These are phyloP conservation scores for Toxotes chatareus DNA, from an alignment of 2,113 vertebrate species.

Conservation along the genomic window DNA sequence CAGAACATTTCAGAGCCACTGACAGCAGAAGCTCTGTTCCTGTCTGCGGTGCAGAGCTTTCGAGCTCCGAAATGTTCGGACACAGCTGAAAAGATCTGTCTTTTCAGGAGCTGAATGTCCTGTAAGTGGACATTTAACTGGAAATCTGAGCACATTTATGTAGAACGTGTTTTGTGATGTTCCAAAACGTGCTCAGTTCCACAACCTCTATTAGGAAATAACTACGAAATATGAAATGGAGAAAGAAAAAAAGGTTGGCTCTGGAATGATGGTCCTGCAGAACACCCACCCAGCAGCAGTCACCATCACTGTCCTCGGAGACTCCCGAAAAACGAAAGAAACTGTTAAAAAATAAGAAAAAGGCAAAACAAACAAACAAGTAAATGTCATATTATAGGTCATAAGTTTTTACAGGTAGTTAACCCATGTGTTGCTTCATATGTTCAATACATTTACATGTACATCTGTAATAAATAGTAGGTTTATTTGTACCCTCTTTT, in stretches of 20 bases:
- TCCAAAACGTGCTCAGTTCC: background rate
- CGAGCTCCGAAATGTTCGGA: background rate
- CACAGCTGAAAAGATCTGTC: background rate
- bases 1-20: background rate
- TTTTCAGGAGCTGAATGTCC: too few species aligned
- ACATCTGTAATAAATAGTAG: conserved; percentile 82
- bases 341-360: conserved; percentile 62
- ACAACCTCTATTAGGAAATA: conserved; percentile 3
- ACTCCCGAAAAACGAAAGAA: conserved; percentile 75
- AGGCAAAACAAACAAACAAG: conserved; percentile 66
- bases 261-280: conserved; percentile 38
- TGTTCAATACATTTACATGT: conserved; percentile 85
- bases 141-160: background rate
- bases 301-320: conserved; percentile 74
- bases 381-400: conserved; percentile 63
- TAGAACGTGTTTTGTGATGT: background rate
- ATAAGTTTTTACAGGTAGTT: conserved; percentile 80
- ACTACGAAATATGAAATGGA: background rate
- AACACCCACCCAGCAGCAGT: conserved; percentile 61
- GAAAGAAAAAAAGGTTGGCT: conserved; percentile 2
- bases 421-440: conserved; percentile 84
- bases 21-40: background rate
- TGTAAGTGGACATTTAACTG: too few species aligned
- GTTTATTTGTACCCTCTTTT: conserved; percentile 75
- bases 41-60: background rate